Evolutionary conservation across 2,797 vertebrate species (phyloP), one percentile per base, ranked within the genome.

Genomic region (Tenualosa thibaudeaui): DNA sequence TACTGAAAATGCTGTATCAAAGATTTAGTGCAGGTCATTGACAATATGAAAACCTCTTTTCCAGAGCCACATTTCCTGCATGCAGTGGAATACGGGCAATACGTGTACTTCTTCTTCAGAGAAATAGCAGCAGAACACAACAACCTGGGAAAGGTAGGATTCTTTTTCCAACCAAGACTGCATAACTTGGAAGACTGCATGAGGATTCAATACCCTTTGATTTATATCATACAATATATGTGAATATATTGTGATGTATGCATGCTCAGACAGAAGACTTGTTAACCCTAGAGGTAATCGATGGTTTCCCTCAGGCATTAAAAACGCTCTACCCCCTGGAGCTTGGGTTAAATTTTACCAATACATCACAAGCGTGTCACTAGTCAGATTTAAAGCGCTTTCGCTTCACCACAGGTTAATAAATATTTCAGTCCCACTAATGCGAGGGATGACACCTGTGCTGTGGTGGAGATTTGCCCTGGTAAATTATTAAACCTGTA

Each of bases 61-160:
- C 54, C 96, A 99, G 98, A 99, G 89, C 98, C 98, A 82, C 98
- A 99, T 93, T 99, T 99, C 93, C 97, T 99, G 90, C 98, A 99
- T 4, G 98, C 98, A 85, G 97, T 97, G 84, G 97, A 99, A 91
- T 99, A 99, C 0, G 98, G 98, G 92, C 98, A 97, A 93, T 99
- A 97, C 7, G 97, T 99, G 87, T 99, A 99, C 95, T 99, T 99
- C 93, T 99, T 99, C 96, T 99, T 98, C 92, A 95, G 97, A 91
- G 98, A 99, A 94, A 99, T 99, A 82, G 98, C 98, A 2, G 97
- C 97, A 50, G 98, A 99, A 90, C 97, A 99, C 94, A 99, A 97
- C 91, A 99, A 97, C 91, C 94, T 99, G 92, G 98, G 98, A 92
- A 99, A 99, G 97, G 98, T 97, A 94, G 43, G 53, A 54, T 81